Base-by-base conservation (phyloP, 2,113 vertebrate species). In the Chlamydotis undulata region DNA sequence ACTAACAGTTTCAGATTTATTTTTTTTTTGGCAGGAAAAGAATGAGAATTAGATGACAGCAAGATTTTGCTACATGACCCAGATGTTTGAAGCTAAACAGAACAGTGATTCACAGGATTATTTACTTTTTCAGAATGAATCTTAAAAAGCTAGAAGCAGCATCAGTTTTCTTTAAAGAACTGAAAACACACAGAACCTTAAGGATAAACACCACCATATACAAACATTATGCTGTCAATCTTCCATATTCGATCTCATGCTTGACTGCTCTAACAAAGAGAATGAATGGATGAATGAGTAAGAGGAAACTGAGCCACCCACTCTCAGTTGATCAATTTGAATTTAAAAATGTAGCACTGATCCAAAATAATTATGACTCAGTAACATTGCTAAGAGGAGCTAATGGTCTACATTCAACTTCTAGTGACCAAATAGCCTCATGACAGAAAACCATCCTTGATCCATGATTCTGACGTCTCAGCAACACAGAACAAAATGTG, bases 51-150 rank as follows among this genome's bases (percentile, higher is more conserved):
- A 61, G 31, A 77, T 52, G 14, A 82, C 43, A 68, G 56, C 5
- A 73, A 55, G 25, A 88, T 83, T 92, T 85, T 91, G 33, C 33
- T 81, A 43, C 3, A 13, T 47, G 47, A 73, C 63, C 68, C 59
- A 92, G n/a, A 71, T 93, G 82, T 92, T 59, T 86, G n/a, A 90
- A 90, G 79, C 41, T 47, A 88, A 93, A 85, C 8, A 10, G 50
- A 90, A 80, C 25, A 37, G 29, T 45, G 45, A 96, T 60, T 94
- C 70, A 96, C 12, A 50, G 21, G 33, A 65, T 79, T 76, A 67
- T 64, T 89, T 74, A 68, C 53, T 80, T 90, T 89, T 80, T 70
- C 57, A 87, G 45, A 76, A 79, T 41, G 7, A 82, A 87, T 77
- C 37, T 80, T 65, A 37, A 90, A 90, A 71, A 83, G 35, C 35